Base-by-base conservation (phyloP, 2,888 invertebrate species). In the Andrena minutula region DNA sequence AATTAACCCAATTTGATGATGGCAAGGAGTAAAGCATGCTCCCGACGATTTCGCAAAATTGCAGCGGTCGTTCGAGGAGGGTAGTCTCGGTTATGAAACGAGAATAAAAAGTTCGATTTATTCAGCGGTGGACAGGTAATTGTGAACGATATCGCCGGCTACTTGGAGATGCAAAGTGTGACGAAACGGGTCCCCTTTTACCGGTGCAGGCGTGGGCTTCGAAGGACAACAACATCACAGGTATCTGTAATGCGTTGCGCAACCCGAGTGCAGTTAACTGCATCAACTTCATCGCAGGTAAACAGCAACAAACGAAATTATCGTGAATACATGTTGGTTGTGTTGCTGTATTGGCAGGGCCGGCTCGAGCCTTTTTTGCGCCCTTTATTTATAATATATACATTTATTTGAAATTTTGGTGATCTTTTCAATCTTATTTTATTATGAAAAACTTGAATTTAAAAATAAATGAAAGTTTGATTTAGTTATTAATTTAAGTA, bases 211-310 rank as follows among this genome's bases (percentile, higher is more conserved):
- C 30, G 32, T 26, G 35, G 16, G 16, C 47, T 26, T 26, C 49
- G 61, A 79, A 79, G 69, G 63, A 79, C 53, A 35, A 5, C 68
- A 16, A 26, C 12, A 32, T 49, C n/a, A 12, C 30, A 0, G 28
- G 35, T 65, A 23, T 66, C n/a, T 28, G 60, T 51, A 74, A 26
- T 7, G 2, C 41, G 53, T 78, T 78, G 47, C 56, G 20, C 47
- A 49, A 78, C 47, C 7, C 4, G n/a, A 1, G 26, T 7, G 68
- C 68, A 30, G 26, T 49, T 41, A 41, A 41, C 41, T 41, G 41
- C 12, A 16, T 12, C 16, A 56, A 68, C 30, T 47, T 63, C 66
- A n/a, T 41, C 30, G 2, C 8, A 16, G 0, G 16, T 2, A 10
- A 47, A 32, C 5, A 26, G 49, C 5, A 12, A 47, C 16, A 26